These are phyloP conservation scores for Callorhinus ursinus DNA, from an alignment of 2,113 vertebrate species.

Conservation along the genomic window DNA sequence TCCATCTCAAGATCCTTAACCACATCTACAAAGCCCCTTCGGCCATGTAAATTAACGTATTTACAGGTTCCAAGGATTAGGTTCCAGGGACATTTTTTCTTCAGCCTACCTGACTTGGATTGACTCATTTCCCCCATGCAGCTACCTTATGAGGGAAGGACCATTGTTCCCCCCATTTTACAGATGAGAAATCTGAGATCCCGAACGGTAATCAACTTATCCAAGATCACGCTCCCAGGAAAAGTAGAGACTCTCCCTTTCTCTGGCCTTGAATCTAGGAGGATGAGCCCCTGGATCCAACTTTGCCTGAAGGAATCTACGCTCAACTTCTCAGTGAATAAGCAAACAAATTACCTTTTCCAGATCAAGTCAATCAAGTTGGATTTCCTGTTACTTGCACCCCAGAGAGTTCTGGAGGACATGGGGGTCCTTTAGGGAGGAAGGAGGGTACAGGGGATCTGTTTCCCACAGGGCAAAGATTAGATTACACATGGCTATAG, in stretches of 20 bases:
- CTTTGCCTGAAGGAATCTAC: background rate
- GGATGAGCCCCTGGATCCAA: background rate
- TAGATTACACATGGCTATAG: background rate
- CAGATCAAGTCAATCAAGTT: background rate
- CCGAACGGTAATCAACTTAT: background rate
- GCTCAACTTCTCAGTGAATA: background rate
- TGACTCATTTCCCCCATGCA: background rate
- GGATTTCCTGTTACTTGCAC: background rate
- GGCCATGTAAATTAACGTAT: background rate
- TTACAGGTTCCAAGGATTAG: background rate
- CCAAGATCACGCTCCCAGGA: background rate
- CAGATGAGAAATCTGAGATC: background rate
- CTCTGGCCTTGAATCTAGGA: background rate
- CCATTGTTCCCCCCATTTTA: background rate
- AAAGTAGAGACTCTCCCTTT: background rate
- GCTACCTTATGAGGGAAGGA: background rate
- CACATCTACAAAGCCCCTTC: background rate
- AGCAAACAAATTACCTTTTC: background rate
- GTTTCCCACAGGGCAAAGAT: background rate
- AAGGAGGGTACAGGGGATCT: background rate
- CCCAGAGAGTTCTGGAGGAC: background rate
- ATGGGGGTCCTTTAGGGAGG: background rate
- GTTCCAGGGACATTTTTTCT: background rate
- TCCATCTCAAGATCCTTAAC: background rate
- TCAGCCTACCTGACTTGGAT: background rate